phyloP scores from a whole-genome alignment of 2,888 invertebrate species.

The Rotaria sp. region DNA sequence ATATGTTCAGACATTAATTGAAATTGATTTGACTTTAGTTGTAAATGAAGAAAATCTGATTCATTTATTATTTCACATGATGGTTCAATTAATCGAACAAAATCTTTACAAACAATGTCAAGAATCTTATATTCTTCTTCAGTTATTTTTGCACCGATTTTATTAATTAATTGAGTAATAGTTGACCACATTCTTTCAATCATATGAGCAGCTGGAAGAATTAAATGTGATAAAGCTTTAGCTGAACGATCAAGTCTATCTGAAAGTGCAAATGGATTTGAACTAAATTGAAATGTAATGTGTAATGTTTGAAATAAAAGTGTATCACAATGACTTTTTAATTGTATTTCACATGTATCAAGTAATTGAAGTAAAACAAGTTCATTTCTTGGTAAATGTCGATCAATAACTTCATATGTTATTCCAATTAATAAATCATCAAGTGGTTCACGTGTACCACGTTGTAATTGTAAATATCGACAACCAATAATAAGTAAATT shows the following conservation, averaged over 20 bases:
- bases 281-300: not conserved
- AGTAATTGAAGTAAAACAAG: not conserved
- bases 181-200: not conserved
- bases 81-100: not conserved
- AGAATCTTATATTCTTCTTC: not conserved
- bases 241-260: not conserved
- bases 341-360: not conserved
- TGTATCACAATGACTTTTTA: not conserved
- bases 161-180: not conserved
- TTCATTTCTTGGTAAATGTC: not conserved
- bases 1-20: not conserved
- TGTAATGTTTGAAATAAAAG: not conserved
- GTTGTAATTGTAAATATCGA: constrained; percentile 12
- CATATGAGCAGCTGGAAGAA: not conserved
- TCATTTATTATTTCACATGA: not conserved
- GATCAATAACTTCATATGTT: not conserved
- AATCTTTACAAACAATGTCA: not conserved
- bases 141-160: not conserved
- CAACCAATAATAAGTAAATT: not conserved
- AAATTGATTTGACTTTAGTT: not conserved
- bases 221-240: not conserved
- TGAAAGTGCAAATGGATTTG: not conserved
- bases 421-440: not conserved
- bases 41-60: not conserved
- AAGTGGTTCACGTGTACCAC: not conserved